phyloP scores from a whole-genome alignment of 1,140 invertebrate species.

The Drosophila parvula region DNA sequence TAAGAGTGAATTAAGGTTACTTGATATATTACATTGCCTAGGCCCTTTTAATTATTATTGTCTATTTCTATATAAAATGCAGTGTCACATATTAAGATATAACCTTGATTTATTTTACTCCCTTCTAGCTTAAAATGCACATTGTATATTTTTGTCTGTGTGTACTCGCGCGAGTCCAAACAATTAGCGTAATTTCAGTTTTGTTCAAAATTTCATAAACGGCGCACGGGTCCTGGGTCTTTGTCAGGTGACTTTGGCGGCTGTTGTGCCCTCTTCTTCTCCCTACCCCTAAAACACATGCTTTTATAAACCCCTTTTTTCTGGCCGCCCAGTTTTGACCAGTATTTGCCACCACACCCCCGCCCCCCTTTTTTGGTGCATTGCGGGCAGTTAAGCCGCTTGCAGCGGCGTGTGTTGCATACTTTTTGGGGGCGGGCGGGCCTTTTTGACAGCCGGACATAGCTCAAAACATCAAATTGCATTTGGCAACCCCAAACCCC shows the following conservation, averaged over 20 bases:
- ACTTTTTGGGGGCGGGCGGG: conserved; percentile 58
- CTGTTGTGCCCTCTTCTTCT: background rate
- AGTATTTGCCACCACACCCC: conserved; percentile 1
- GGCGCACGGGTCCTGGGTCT: conserved; percentile 22
- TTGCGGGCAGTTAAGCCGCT: conserved; percentile 57
- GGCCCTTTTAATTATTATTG: too few relatives aligned
- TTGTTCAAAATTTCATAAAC: conserved; percentile 84
- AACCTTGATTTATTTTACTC: background rate
- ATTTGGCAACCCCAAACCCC: conserved; percentile 11
- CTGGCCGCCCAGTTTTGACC: conserved; percentile 11
- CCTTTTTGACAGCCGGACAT: conserved; percentile 61
- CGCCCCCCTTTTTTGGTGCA: conserved; percentile 1
- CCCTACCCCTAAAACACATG: too few relatives aligned
- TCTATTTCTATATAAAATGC: too few relatives aligned
- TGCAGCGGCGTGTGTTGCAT: conserved; percentile 52
- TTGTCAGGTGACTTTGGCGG: conserved; percentile 33
- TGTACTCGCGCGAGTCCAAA: conserved; percentile 53
- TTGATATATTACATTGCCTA: too few relatives aligned
- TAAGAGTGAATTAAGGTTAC: too few relatives aligned
- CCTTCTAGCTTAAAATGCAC: background rate
- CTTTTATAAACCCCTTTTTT: background rate
- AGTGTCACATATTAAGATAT: too few relatives aligned
- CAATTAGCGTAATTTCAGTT: conserved; percentile 84
- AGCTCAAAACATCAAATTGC: conserved; percentile 45
- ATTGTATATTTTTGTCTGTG: background rate